Evolutionary conservation across 2,888 invertebrate species (phyloP), one percentile per base, ranked within the genome.

Genomic region (Phyllotreta striolata): DNA sequence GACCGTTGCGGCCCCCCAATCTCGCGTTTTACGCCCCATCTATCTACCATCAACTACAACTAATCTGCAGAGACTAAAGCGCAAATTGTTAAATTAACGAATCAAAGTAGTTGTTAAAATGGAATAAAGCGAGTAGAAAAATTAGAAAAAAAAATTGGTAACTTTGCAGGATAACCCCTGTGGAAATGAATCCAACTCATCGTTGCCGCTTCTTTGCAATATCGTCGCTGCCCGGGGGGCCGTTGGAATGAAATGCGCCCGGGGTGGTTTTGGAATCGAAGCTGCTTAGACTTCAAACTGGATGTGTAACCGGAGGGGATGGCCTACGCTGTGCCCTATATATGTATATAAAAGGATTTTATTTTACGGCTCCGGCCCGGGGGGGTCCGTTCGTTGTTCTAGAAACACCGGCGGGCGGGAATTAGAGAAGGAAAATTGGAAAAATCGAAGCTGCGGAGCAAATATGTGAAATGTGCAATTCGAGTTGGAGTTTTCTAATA

Each of bases 181-280:
- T 3, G 8, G 37, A 24, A 24, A 24, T 24, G 24, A 24, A 24
- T 24, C 24, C 24, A 24, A 24, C 24, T 24, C 24, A 24, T 8
- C 13, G 6, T 37, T 38, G 24, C 24, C 40, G 40, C 49, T 58
- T 58, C 47, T 58, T 58, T 58, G 58, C 47, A 12, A 52, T 38
- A 34, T 49, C 49, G 40, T 39, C 24, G 49, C 39, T 12, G 39
- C 73, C 66, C 58, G 62, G 63, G 68, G 72, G 57, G 46, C 69
- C 62, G 70, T 69, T 64, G 69, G 69, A 71, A 73, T 73, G 70
- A 72, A 72, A 67, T 69, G 67, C 58, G 66, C 69, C 52, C 35
- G 55, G 55, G 67, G 67, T 47, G 59, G 43, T 67, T 63, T 63
- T 67, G 65, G 65, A 65, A 69, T 69, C 69, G 66, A 67, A 67